Evolutionary conservation across 2,113 vertebrate species (phyloP).

Genomic region (Cololabis saira): DNA sequence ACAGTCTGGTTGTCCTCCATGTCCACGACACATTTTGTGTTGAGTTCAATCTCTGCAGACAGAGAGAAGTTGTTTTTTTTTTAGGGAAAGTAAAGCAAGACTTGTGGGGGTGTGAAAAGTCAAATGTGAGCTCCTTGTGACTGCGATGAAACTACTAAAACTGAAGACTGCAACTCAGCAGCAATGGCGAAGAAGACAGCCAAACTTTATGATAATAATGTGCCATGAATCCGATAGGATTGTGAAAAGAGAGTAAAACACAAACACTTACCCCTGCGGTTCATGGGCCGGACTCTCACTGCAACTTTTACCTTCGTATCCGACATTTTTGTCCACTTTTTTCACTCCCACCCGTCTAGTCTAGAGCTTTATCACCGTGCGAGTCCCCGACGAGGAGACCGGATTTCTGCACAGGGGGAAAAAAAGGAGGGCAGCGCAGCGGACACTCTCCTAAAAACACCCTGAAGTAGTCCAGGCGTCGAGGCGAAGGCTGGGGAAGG

Average conservation of each 20-base stretch:
- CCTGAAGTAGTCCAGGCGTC: constrained; percentile 58
- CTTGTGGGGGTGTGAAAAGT: constrained; percentile 40
- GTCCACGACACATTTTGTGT: constrained; percentile 97
- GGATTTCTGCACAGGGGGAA: constrained; percentile 41
- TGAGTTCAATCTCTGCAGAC: constrained; percentile 94
- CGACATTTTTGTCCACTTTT: constrained; percentile 90
- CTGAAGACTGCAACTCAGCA: constrained; percentile 27
- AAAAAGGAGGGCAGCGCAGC: constrained; percentile 24
- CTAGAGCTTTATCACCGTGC: constrained; percentile 52
- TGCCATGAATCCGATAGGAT: constrained; percentile 8
- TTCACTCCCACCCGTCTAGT: constrained; percentile 55
- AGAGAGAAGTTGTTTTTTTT: constrained; percentile 67
- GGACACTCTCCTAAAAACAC: constrained; percentile 37
- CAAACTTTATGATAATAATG: constrained; percentile 53
- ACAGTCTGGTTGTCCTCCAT: constrained; percentile 98
- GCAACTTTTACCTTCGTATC: constrained; percentile 98
- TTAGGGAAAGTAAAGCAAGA: constrained; percentile 29
- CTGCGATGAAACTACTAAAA: constrained; percentile 12
- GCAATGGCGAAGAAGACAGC: constrained; percentile 54
- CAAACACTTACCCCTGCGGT: constrained; percentile 89
- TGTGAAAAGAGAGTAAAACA: constrained; percentile 10
- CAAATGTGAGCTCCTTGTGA: constrained; percentile 12
- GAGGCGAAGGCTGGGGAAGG: constrained; percentile 22
- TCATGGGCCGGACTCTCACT: constrained; percentile 96
- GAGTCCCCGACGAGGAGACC: constrained; percentile 55